Evolutionary conservation across 2,797 vertebrate species (phyloP).

Genomic region (Betta splendens): DNA sequence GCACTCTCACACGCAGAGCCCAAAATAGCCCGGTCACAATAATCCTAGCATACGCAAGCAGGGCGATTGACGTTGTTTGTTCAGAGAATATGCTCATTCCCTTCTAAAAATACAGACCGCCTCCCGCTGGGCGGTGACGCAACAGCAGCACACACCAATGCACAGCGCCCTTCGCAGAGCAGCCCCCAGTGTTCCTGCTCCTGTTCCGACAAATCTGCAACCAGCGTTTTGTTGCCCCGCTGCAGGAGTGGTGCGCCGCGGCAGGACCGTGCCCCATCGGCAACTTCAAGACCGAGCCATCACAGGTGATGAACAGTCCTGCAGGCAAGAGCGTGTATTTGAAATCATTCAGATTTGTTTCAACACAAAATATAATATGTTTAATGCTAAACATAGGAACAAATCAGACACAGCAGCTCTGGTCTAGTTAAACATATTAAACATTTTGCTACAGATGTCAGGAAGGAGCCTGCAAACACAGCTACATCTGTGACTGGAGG

Average conservation of each 20-base stretch:
- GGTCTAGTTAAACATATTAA: slow-evolving; percentile 6
- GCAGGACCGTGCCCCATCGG: neutral
- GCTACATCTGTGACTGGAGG: slow-evolving; percentile 23
- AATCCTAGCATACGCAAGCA: slow-evolving; percentile 79
- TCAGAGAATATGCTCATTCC: slow-evolving; percentile 77
- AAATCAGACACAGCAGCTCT: neutral
- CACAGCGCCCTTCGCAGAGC: slow-evolving; percentile 53
- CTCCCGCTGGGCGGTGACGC: slow-evolving; percentile 69
- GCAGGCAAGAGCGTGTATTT: neutral
- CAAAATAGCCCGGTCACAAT: slow-evolving; percentile 79
- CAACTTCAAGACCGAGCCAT: slow-evolving; percentile 8
- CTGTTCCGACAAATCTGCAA: slow-evolving; percentile 29
- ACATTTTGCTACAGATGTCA: neutral
- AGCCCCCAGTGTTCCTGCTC: slow-evolving; percentile 43
- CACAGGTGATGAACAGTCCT: slow-evolving; percentile 4
- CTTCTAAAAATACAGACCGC: slow-evolving; percentile 75
- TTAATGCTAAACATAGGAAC: neutral
- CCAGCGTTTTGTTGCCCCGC: neutral
- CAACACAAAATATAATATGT: too few species aligned
- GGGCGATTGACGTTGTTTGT: slow-evolving; percentile 70
- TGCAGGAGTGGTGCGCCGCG: slow-evolving; percentile 12
- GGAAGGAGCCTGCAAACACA: slow-evolving; percentile 10
- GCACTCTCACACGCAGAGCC: slow-evolving; percentile 50
- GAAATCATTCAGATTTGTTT: neutral
- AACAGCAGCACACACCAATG: slow-evolving; percentile 64